Conservation (phyloP, 2,797 vertebrate species). For the Pipistrellus kuhlii region DNA sequence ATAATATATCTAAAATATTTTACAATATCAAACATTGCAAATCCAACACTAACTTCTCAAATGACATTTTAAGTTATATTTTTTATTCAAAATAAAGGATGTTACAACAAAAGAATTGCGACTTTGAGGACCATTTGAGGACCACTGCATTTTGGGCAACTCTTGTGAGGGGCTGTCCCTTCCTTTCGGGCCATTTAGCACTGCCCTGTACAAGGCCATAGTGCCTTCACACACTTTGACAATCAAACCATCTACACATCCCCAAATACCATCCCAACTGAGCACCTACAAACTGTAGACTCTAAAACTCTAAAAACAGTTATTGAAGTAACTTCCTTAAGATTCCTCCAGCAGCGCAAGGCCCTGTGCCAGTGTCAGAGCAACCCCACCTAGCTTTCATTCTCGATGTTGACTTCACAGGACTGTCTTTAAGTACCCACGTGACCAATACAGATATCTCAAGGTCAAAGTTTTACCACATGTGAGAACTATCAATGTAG, state of each 20-base stretch:
- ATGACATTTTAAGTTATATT: background rate
- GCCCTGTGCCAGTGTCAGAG: rapidly evolving
- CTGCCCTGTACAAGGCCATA: background rate
- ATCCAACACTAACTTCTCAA: constrained; percentile 6
- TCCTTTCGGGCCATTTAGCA: background rate
- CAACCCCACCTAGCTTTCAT: background rate
- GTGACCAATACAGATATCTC: background rate
- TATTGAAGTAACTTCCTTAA: background rate
- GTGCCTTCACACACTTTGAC: background rate
- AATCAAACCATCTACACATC: background rate
- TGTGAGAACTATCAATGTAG: background rate
- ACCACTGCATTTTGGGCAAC: background rate
- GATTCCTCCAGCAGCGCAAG: background rate
- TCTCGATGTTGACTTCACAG: background rate
- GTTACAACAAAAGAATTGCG: background rate
- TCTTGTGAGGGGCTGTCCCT: background rate
- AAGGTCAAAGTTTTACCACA: background rate
- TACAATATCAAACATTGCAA: background rate
- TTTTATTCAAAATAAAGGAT: constrained; percentile 37
- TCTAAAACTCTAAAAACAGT: background rate
- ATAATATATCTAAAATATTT: background rate
- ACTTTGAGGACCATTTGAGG: background rate
- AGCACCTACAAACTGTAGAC: background rate
- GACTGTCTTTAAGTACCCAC: background rate
- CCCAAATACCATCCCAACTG: background rate